Evolutionary conservation across 1,140 invertebrate species (phyloP), one percentile per base, ranked within the genome.

Genomic region (Dreissena polymorpha): DNA sequence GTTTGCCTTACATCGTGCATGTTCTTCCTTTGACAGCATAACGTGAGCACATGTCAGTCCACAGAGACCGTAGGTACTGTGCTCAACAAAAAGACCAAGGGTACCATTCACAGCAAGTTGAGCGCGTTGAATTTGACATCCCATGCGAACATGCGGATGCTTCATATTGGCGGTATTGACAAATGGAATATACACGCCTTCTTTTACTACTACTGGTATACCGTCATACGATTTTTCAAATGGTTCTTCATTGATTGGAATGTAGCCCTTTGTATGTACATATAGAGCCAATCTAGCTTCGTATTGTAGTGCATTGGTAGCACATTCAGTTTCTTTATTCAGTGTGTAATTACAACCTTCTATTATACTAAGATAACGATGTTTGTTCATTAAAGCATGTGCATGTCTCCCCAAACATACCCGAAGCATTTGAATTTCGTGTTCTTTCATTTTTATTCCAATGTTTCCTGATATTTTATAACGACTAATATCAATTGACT

Each of bases 201-300:
- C 68, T 21, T n/a, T 70, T 7, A 70, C 68, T 10, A 39, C 68
- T n/a, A 50, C 39, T 39, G 39, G 68, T 39, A 70, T 16, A 39
- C 68, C 68, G 68, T 29, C 68, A 70, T 70, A 70, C n/a, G 13
- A 16, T 29, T 39, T 14, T 39, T 29, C 10, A 16, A 70, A 70
- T 1, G 25, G 27, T 39, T 70, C 68, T 16, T 70, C 68, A 49
- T 29, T 21, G 13, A 70, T 27, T 39, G 68, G 68, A 49, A 70
- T 70, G 21, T 39, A 70, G n/a, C 68, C 68, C 29, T 70, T 70
- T 21, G 68, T 21, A 70, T 70, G 68, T 10, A 70, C 68, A 49
- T 50, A 70, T 49, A 70, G 39, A 16, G 21, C 68, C 49, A 70
- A 39, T 39, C 39, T 39, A 39, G 39, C 3, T 39, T 39, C 39